Evolutionary conservation across 37 sponge, comb jelly and placozoan species (phyloP).

Genomic region (Ianthella basta): DNA sequence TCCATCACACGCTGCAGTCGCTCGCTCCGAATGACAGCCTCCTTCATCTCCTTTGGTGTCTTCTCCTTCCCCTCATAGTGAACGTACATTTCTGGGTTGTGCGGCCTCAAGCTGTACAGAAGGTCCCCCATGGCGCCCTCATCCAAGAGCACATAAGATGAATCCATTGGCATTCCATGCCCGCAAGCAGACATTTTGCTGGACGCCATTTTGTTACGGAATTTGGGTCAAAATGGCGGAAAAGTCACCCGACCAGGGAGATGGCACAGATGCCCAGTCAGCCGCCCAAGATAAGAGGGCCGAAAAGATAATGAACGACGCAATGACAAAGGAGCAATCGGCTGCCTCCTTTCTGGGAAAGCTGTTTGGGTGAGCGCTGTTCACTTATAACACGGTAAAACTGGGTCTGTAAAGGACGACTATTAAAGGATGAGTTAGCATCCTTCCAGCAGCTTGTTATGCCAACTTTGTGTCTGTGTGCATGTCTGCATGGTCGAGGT

Average conservation of each 20-base stretch:
- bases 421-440: too few relatives aligned
- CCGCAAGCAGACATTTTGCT: background rate
- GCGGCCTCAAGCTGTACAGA: conserved; percentile 42
- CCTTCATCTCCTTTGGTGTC: conserved; percentile 45
- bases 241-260: background rate
- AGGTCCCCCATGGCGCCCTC: conserved; percentile 37
- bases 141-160: conserved; percentile 37
- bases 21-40: conserved; percentile 51
- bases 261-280: background rate
- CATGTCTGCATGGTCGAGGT: too few relatives aligned
- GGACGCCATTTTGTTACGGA: background rate
- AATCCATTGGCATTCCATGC: background rate
- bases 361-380: conserved; percentile 6
- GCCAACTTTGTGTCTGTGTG: too few relatives aligned
- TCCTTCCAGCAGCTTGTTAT: too few relatives aligned
- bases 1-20: conserved; percentile 52
- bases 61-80: conserved; percentile 18
- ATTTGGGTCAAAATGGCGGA: too few relatives aligned
- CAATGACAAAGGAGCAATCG: conserved; percentile 1
- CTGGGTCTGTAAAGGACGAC: too few relatives aligned
- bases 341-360: conserved; percentile 6
- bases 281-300: conserved; percentile 23
- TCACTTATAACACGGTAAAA: too few relatives aligned
- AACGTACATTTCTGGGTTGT: conserved; percentile 40
- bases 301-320: conserved; percentile 13